Percentiles rank a stretch among this genome's conserved stretches.
Evolutionary conservation across 2,888 invertebrate species (phyloP).

Genomic region (Orchestes rusci): DNA sequence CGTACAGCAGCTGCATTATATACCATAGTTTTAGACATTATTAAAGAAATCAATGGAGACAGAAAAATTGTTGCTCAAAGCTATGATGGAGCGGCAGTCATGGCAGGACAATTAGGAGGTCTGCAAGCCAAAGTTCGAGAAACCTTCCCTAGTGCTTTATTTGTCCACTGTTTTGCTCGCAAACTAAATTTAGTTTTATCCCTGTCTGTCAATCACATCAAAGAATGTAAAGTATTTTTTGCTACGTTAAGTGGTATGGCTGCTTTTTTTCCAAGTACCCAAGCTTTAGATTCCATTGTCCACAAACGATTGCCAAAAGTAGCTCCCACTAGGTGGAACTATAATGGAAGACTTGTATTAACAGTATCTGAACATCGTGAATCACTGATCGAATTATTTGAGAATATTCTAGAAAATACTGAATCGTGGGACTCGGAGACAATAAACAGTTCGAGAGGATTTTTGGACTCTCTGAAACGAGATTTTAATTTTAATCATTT

Average conservation of each 20-base stretch:
- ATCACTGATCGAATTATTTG: conserved; percentile 19
- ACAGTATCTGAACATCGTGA: conserved; percentile 21
- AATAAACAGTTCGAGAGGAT: conserved; percentile 16
- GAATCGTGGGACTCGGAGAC: conserved; percentile 20
- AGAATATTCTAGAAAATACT: conserved; percentile 19
- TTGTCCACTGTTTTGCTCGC: conserved; percentile 23
- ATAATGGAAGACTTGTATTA: too few species aligned
- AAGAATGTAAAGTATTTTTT: conserved; percentile 33
- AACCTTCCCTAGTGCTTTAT: conserved; percentile 26
- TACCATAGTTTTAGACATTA: conserved; percentile 23
- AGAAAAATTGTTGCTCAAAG: conserved; percentile 34
- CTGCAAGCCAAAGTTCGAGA: conserved; percentile 31
- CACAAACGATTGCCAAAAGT: conserved; percentile 21
- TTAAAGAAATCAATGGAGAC: conserved; percentile 23
- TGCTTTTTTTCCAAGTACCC: conserved; percentile 31
- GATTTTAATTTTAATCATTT: conserved; percentile 26
- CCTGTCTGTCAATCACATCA: conserved; percentile 28
- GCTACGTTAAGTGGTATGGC: conserved; percentile 28
- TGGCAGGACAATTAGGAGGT: conserved; percentile 30
- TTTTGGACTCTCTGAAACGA: conserved; percentile 15
- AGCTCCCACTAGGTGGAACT: conserved; percentile 25
- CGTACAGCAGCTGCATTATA: conserved; percentile 28
- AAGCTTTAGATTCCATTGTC: conserved; percentile 25
- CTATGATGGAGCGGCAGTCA: conserved; percentile 34
- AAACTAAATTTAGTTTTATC: conserved; percentile 25